These are phyloP conservation scores for Phrynocephalus vlangalii DNA, from an alignment of 2,797 vertebrate genomes.

Conservation along the genomic window DNA sequence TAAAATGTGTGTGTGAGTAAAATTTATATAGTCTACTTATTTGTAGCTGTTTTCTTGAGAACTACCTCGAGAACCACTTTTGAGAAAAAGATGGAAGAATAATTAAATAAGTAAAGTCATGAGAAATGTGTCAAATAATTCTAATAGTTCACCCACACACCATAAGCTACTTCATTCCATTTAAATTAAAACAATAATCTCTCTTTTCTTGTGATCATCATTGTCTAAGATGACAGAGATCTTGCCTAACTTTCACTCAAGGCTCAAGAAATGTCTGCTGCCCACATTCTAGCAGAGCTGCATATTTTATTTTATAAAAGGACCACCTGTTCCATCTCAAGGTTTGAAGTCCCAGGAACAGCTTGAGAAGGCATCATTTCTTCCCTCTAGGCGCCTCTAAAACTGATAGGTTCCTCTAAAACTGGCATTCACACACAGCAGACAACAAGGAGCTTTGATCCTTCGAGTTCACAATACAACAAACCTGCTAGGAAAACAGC, in stretches of 20 bases:
- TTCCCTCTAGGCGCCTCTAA: not conserved
- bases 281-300: not conserved
- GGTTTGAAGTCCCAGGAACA: accelerated
- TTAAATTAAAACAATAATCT: not conserved
- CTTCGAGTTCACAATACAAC: slow-evolving; percentile 6
- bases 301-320: not conserved
- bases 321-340: not conserved
- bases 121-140: too few species aligned
- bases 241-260: accelerated
- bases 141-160: not conserved
- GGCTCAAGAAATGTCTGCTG: accelerated
- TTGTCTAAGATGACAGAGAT: not conserved
- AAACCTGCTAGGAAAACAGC: slow-evolving; percentile 44
- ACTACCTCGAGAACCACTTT: too few species aligned
- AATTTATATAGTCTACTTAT: too few species aligned
- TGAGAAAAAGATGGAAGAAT: too few species aligned
- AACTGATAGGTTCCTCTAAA: slow-evolving; percentile 10
- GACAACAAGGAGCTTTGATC: slow-evolving; percentile 38
- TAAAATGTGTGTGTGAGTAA: too few species aligned
- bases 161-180: not conserved
- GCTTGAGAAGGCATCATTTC: not conserved
- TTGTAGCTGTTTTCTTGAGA: too few species aligned
- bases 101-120: too few species aligned
- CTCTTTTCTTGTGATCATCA: slow-evolving; percentile 1
- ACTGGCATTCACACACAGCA: not conserved